These are phyloP conservation scores for Cepaea nemoralis DNA, from an alignment of 1,140 invertebrate species.

Conservation along the genomic window DNA sequence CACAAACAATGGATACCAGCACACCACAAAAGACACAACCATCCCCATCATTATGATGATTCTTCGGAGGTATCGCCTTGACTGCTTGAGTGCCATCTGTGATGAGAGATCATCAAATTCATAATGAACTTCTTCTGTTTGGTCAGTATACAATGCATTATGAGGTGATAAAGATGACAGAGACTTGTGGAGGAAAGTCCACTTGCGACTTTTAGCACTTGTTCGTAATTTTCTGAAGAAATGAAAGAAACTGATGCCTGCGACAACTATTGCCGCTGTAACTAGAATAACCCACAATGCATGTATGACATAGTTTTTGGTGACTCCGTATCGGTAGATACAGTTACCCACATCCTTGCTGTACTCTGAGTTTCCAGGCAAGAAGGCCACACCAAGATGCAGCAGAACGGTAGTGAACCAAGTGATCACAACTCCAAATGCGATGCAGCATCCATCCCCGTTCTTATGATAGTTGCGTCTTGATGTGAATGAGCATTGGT, in stretches of 20 bases:
- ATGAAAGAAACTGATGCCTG: constrained; percentile 86
- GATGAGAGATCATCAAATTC: constrained; percentile 43
- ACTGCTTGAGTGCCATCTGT: constrained; percentile 42
- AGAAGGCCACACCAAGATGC: constrained; percentile 90
- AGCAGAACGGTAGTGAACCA: constrained; percentile 88
- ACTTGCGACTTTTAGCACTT: constrained; percentile 55
- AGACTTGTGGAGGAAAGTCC: constrained; percentile 58
- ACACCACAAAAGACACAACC: constrained; percentile 85
- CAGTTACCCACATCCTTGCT: constrained; percentile 80
- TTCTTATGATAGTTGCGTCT: constrained; percentile 41
- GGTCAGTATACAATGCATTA: constrained; percentile 3
- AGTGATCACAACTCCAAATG: constrained; percentile 93
- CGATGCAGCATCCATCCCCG: constrained; percentile 79
- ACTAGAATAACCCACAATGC: constrained; percentile 91
- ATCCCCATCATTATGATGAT: constrained; percentile 74
- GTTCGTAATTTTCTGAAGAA: constrained; percentile 82
- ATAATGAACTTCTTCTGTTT: constrained; percentile 81
- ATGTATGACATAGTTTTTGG: constrained; percentile 89
- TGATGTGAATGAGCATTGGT: constrained; percentile 80
- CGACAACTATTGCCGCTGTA: constrained; percentile 87
- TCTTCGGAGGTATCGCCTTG: constrained; percentile 51
- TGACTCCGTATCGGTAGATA: constrained; percentile 81
- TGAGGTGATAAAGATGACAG: constrained; percentile 40
- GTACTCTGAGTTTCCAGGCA: constrained; percentile 61
- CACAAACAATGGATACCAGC: constrained; percentile 90